phyloP scores from a whole-genome alignment of 2,797 vertebrate genomes.

The Cossypha polioptera region DNA sequence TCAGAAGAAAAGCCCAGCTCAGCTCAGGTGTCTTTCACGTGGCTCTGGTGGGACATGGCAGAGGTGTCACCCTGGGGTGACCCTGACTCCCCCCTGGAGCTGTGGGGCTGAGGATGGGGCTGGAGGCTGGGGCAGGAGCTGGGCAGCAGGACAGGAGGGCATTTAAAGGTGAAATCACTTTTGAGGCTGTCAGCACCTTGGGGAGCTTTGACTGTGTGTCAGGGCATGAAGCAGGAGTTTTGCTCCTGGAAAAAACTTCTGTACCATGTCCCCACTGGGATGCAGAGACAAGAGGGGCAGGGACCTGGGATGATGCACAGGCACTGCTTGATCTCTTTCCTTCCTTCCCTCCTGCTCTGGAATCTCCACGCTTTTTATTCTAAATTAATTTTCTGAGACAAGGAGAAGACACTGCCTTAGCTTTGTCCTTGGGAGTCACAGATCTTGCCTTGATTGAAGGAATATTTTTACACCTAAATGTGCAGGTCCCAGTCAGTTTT shows the following conservation, averaged over 20 bases:
- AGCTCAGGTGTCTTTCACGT: not conserved
- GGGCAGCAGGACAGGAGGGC: not conserved
- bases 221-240: accelerated
- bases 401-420: slow-evolving; percentile 3
- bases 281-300: not conserved
- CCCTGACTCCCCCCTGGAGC: not conserved
- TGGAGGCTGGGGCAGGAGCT: not conserved
- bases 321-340: not conserved
- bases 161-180: not conserved
- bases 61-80: not conserved
- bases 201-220: not conserved
- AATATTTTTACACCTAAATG: slow-evolving; percentile 51
- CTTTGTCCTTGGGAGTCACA: slow-evolving; percentile 49
- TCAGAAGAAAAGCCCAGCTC: not conserved
- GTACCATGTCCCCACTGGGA: not conserved
- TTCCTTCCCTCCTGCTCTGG: not conserved
- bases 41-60: not conserved
- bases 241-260: not conserved
- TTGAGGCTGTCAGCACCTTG: not conserved
- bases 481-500: slow-evolving; percentile 19
- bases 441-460: slow-evolving; percentile 42
- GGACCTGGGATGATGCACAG: not conserved
- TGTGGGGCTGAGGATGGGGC: not conserved
- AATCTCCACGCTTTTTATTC: not conserved
- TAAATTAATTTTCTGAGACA: slow-evolving; percentile 56